A percentile compares a stretch with the other conserved stretches of the same genome.
These are phyloP conservation scores for Agrotis ipsilon DNA, from an alignment of 2,888 invertebrate species.

Conservation along the genomic window DNA sequence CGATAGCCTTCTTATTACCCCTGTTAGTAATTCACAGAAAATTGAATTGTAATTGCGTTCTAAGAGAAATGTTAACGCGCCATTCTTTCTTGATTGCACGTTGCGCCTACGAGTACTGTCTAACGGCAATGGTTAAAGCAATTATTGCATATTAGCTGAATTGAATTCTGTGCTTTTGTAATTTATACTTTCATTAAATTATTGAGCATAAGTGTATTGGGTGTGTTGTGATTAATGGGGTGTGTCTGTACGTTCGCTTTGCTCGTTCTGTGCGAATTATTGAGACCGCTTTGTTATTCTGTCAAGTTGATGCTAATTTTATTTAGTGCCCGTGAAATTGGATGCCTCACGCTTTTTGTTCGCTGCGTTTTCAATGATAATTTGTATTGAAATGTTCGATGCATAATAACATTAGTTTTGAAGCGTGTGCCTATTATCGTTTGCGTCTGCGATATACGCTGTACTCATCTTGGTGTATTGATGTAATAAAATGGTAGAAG, in stretches of 20 bases:
- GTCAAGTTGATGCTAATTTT: constrained; percentile 88
- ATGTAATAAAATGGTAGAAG: constrained; percentile 78
- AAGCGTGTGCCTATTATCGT: constrained; percentile 69
- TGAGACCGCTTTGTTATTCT: constrained; percentile 87
- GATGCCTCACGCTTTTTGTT: constrained; percentile 80
- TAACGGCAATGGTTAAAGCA: constrained; percentile 71
- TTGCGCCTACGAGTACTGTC: constrained; percentile 69
- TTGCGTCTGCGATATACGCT: constrained; percentile 65
- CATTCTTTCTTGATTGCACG: constrained; percentile 81
- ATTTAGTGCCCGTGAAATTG: constrained; percentile 90
- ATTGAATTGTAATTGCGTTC: constrained; percentile 87
- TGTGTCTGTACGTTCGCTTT: constrained; percentile 75
- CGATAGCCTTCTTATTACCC: constrained; percentile 72
- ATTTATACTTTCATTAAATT: constrained; percentile 82
- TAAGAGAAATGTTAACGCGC: constrained; percentile 81
- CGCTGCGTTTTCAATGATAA: constrained; percentile 73
- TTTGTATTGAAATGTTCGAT: constrained; percentile 82
- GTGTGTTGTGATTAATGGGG: constrained; percentile 80
- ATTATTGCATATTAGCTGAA: constrained; percentile 87
- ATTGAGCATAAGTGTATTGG: constrained; percentile 74
- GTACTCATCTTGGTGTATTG: constrained; percentile 73
- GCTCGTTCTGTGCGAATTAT: constrained; percentile 87
- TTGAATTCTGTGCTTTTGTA: constrained; percentile 74
- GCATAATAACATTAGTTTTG: constrained; percentile 72
- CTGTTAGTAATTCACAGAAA: constrained; percentile 80